Evolutionary conservation across 2,797 vertebrate genomes (phyloP).

Genomic region (Muraenolepis orangiensis): DNA sequence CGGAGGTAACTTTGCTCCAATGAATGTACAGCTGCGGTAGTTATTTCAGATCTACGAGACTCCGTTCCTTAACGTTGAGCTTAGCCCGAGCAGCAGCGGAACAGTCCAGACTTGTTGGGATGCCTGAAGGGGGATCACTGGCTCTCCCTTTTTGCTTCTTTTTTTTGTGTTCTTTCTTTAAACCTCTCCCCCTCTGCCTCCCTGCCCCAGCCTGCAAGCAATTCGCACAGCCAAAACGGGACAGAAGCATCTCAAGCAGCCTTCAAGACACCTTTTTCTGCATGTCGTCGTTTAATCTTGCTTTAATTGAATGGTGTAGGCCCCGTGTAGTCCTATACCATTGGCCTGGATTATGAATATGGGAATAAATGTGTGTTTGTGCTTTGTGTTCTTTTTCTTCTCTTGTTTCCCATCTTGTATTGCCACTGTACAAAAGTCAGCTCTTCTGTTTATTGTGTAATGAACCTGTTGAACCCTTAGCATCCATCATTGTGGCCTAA

Average conservation of each 20-base stretch:
- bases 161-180: neutral
- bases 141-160: constrained; percentile 36
- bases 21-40: neutral
- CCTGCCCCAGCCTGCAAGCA: constrained; percentile 37
- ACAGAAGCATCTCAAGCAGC: neutral
- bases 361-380: too few relatives aligned
- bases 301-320: neutral
- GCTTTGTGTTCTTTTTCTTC: neutral
- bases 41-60: constrained; percentile 34
- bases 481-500: neutral
- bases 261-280: neutral
- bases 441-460: neutral
- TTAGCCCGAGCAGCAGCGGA: constrained; percentile 45
- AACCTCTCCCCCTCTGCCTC: constrained; percentile 45
- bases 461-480: neutral
- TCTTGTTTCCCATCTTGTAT: neutral
- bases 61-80: constrained; percentile 11
- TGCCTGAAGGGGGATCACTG: constrained; percentile 63
- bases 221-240: neutral
- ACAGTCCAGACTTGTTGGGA: constrained; percentile 70
- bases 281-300: neutral
- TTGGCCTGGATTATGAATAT: too few relatives aligned
- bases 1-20: neutral
- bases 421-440: neutral
- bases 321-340: neutral